These are phyloP conservation scores for Bimastos eiseni DNA, from an alignment of 2,888 invertebrate species.

Conservation along the genomic window DNA sequence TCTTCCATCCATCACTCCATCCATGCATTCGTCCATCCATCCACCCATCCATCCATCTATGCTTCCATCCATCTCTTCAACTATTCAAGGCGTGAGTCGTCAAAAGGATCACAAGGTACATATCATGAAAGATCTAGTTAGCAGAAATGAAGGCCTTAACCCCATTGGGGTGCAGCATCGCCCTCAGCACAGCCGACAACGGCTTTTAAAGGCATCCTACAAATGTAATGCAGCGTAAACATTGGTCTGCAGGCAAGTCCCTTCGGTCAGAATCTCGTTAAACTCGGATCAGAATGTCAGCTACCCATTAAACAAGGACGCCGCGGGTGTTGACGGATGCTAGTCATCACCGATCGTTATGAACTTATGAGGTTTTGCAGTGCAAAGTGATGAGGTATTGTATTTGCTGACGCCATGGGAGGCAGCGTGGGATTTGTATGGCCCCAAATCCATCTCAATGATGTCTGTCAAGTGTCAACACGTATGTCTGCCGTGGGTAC, in stretches of 20 bases:
- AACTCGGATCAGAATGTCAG: neutral
- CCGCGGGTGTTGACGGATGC: neutral
- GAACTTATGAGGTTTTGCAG: neutral
- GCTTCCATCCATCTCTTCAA: no score
- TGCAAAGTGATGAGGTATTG: neutral
- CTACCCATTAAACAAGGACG: neutral
- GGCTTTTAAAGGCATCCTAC: neutral
- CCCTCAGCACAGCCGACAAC: neutral
- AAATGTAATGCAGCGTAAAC: no score
- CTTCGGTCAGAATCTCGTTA: conserved; percentile 1
- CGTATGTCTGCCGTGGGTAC: no score
- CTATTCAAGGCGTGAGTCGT: neutral
- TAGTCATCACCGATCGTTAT: neutral
- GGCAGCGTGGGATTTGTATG: neutral
- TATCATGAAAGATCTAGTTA: neutral
- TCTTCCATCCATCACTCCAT: no score
- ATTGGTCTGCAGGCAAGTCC: neutral
- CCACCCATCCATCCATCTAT: no score
- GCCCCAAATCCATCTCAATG: neutral
- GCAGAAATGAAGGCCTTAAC: neutral
- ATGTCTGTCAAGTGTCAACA: no score
- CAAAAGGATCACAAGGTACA: neutral
- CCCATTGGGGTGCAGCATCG: neutral
- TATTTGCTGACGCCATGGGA: neutral
- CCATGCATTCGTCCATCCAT: no score